Conservation (phyloP, 2,113 vertebrate species). For the Pterophyllum scalare region DNA sequence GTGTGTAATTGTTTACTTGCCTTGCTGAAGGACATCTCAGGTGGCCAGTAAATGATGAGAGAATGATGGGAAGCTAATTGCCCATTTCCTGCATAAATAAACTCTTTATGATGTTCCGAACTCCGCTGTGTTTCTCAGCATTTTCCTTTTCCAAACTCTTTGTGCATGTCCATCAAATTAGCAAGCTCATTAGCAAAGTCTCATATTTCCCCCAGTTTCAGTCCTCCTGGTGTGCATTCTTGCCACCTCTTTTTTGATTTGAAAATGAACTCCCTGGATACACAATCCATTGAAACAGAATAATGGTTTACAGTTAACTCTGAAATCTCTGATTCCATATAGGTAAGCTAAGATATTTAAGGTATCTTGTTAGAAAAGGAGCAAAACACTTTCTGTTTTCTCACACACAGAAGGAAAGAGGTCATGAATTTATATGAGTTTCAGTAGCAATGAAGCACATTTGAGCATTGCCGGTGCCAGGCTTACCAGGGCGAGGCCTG, state of each 20-base stretch:
- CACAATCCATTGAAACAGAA: background rate
- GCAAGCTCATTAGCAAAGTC: slow-evolving; percentile 43
- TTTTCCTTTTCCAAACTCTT: background rate
- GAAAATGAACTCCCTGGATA: background rate
- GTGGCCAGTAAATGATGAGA: slow-evolving; percentile 54
- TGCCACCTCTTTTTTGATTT: slow-evolving; percentile 9
- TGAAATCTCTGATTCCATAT: slow-evolving; percentile 4
- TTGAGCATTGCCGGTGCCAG: slow-evolving; percentile 46
- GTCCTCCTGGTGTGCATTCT: background rate
- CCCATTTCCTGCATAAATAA: slow-evolving; percentile 68
- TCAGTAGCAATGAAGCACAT: slow-evolving; percentile 44
- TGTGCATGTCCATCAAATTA: slow-evolving; percentile 52
- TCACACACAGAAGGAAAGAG: slow-evolving; percentile 59
- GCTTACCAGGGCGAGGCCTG: slow-evolving; percentile 58
- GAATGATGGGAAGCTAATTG: slow-evolving; percentile 59
- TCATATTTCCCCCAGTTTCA: slow-evolving; percentile 5
- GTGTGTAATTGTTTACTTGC: slow-evolving; percentile 44
- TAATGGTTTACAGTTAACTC: slow-evolving; percentile 12
- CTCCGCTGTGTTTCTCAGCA: slow-evolving; percentile 14
- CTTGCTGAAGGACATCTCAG: slow-evolving; percentile 61
- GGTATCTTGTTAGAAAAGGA: slow-evolving; percentile 31
- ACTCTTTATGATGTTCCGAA: slow-evolving; percentile 49
- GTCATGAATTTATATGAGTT: slow-evolving; percentile 79
- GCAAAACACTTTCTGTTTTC: slow-evolving; percentile 49
- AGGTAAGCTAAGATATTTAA: slow-evolving; percentile 23